phyloP scores from a whole-genome alignment of 2,888 invertebrate genomes.

The Urechis unicinctus region DNA sequence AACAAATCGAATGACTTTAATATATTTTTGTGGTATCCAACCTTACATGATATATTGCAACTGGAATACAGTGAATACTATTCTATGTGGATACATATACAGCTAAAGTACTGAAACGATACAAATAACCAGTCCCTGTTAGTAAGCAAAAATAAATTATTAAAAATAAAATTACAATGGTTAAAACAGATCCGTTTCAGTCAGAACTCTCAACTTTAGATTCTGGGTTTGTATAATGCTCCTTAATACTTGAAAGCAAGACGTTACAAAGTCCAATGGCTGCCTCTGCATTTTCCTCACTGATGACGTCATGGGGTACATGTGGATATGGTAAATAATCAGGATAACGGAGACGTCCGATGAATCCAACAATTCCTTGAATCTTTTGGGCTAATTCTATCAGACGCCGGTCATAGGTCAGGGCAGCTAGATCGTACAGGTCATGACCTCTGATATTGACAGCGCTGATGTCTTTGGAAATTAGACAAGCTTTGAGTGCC shows the following conservation, averaged over 20 bases:
- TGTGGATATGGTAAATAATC: constrained; percentile 5
- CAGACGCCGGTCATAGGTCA: not conserved
- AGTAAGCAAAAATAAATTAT: too few species aligned
- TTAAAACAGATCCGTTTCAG: too few species aligned
- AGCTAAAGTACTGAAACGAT: not conserved
- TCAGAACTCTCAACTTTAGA: too few species aligned
- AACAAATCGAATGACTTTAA: too few species aligned
- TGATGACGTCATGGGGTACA: constrained; percentile 1
- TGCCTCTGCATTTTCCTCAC: constrained; percentile 1
- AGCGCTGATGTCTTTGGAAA: not conserved
- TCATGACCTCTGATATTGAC: not conserved
- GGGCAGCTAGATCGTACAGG: not conserved
- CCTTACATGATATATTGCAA: not conserved
- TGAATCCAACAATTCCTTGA: constrained; percentile 1
- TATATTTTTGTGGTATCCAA: too few species aligned
- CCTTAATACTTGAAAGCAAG: not conserved
- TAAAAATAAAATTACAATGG: too few species aligned
- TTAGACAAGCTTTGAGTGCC: not conserved
- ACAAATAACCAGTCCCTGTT: not conserved
- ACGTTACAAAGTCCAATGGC: constrained; percentile 1
- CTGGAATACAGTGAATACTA: not conserved
- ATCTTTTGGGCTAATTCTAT: not conserved
- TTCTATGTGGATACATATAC: not conserved
- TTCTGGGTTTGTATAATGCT: too few species aligned
- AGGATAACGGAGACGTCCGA: constrained; percentile 3